A percentile compares a stretch with the other conserved stretches of the same genome.
Evolutionary conservation across 2,113 vertebrate species (phyloP).

Genomic region (Halichoerus grypus): DNA sequence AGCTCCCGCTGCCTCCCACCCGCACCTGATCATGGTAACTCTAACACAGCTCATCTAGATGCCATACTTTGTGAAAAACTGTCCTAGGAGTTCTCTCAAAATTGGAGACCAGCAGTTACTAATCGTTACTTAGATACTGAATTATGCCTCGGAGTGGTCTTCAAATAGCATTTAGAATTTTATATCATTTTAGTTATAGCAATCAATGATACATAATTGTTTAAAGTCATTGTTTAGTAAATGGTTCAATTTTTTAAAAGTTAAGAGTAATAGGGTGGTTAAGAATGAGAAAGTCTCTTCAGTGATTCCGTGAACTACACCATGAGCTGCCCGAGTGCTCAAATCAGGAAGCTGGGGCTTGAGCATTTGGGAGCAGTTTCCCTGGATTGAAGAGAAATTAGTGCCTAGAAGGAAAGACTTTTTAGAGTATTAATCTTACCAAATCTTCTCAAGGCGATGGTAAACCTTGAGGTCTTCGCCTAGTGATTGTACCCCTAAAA

Average conservation of each 20-base stretch:
- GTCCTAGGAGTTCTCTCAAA: background rate
- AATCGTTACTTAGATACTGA: background rate
- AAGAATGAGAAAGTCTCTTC: background rate
- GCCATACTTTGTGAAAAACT: background rate
- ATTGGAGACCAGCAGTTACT: background rate
- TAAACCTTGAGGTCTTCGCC: background rate
- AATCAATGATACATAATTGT: background rate
- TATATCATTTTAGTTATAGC: slow-evolving; percentile 20
- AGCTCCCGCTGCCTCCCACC: no score
- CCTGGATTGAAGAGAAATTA: background rate
- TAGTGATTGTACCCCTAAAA: background rate
- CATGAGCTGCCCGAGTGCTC: background rate
- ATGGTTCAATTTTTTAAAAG: background rate
- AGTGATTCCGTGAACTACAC: background rate
- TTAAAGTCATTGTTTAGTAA: slow-evolving; percentile 37
- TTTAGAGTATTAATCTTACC: background rate
- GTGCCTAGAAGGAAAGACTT: background rate
- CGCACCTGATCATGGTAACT: rapidly evolving
- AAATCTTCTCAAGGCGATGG: slow-evolving; percentile 27
- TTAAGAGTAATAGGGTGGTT: background rate
- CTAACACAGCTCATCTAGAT: background rate
- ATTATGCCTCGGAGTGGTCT: background rate
- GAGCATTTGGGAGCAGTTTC: background rate
- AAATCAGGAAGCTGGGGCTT: background rate
- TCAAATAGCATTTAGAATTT: background rate